A percentile compares a stretch with the other conserved stretches of the same genome.
Conservation (phyloP, 2,113 vertebrate species). For the Gambusia holbrooki region DNA sequence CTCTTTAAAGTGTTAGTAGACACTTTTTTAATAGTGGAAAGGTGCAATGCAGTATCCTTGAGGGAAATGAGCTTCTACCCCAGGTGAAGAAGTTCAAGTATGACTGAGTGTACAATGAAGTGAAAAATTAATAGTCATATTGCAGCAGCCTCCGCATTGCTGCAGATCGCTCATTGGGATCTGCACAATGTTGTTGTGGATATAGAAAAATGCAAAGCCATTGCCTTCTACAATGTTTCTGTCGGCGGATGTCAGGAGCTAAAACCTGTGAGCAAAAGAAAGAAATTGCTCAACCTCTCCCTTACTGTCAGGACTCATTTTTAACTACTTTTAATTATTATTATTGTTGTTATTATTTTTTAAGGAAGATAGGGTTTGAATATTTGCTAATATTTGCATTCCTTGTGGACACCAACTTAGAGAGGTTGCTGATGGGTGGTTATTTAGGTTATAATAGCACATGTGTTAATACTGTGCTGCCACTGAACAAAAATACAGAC, state of each 20-base stretch:
- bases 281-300: neutral
- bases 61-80: neutral
- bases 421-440: neutral
- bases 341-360: too few relatives aligned
- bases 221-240: neutral
- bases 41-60: neutral
- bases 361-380: too few relatives aligned
- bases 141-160: neutral
- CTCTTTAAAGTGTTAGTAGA: too few relatives aligned
- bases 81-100: neutral
- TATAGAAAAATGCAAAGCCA: neutral
- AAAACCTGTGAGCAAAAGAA: neutral
- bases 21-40: too few relatives aligned
- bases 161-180: neutral
- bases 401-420: too few relatives aligned
- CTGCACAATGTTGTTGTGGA: neutral
- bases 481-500: neutral
- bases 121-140: neutral
- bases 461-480: neutral
- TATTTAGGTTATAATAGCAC: neutral
- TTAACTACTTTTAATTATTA: too few relatives aligned
- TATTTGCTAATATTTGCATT: too few relatives aligned
- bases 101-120: neutral
- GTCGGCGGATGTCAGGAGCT: neutral
- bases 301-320: too few relatives aligned